phyloP scores from a whole-genome alignment of 1,140 invertebrate genomes.

The Brachionus rotundiformis region DNA sequence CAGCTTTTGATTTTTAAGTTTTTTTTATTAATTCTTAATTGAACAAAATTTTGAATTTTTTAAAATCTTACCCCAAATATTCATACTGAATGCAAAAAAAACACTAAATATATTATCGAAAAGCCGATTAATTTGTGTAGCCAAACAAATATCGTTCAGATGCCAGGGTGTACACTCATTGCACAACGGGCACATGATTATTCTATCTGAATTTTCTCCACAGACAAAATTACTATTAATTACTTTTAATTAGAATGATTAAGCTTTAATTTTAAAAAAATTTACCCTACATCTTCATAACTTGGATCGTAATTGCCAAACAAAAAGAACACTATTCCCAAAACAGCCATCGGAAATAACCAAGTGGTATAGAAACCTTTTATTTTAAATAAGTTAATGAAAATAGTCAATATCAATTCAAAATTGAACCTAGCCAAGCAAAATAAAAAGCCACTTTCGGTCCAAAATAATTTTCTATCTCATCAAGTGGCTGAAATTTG shows the following conservation, averaged over 20 bases:
- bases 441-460: conserved; percentile 42
- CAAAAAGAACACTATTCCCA: conserved; percentile 28
- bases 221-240: conserved; percentile 30
- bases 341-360: conserved; percentile 37
- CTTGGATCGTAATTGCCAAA: conserved; percentile 22
- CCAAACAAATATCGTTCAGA: conserved; percentile 72
- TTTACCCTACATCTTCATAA: conserved; percentile 14
- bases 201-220: conserved; percentile 50
- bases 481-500: conserved; percentile 46
- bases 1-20: conserved; percentile 69
- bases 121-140: conserved; percentile 72
- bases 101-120: conserved; percentile 77
- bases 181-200: conserved; percentile 50
- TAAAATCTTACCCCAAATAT: conserved; percentile 71
- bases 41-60: not conserved
- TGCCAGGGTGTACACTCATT: conserved; percentile 71
- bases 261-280: not conserved
- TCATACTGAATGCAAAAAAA: conserved; percentile 76
- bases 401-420: no score
- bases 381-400: no score
- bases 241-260: not conserved
- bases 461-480: conserved; percentile 40
- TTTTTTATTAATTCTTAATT: not conserved
- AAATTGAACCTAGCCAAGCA: conserved; percentile 42
- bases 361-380: conserved; percentile 52